These are phyloP conservation scores for Myotis daubentonii DNA, from an alignment of 2,797 vertebrate species.

Conservation along the genomic window DNA sequence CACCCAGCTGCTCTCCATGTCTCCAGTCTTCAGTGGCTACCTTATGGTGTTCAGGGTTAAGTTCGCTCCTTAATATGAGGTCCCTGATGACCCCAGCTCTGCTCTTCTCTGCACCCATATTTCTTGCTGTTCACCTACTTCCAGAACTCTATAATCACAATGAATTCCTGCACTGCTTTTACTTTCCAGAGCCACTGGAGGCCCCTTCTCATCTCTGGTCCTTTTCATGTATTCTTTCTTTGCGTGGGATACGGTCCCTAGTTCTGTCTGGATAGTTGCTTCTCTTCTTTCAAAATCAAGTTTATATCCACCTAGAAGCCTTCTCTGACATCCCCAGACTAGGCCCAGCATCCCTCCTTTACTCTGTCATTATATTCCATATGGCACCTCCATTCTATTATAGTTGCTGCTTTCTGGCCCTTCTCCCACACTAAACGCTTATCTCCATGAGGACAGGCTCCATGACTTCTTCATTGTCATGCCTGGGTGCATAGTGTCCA, in stretches of 20 bases:
- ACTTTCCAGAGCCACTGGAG: not conserved
- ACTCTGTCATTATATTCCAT: not conserved
- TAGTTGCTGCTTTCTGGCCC: not conserved
- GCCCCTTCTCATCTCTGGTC: not conserved
- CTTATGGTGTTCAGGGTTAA: not conserved
- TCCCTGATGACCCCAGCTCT: not conserved
- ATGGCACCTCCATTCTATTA: not conserved
- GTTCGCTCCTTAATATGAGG: not conserved
- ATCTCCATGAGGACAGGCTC: not conserved
- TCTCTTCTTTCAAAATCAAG: constrained; percentile 6
- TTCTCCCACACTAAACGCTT: not conserved
- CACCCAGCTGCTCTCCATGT: not conserved
- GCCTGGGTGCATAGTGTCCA: not conserved
- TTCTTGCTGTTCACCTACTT: not conserved
- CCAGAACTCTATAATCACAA: not conserved
- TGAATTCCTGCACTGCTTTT: not conserved
- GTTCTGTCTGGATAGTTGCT: not conserved
- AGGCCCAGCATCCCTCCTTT: not conserved
- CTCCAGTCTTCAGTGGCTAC: not conserved
- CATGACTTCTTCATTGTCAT: not conserved
- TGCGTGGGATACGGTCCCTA: not conserved
- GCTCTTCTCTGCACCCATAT: not conserved
- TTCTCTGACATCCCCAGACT: not conserved
- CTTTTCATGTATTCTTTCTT: not conserved
- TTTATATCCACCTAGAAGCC: not conserved